Conservation (phyloP, 2,113 vertebrate species). For the Clarias batrachus region DNA sequence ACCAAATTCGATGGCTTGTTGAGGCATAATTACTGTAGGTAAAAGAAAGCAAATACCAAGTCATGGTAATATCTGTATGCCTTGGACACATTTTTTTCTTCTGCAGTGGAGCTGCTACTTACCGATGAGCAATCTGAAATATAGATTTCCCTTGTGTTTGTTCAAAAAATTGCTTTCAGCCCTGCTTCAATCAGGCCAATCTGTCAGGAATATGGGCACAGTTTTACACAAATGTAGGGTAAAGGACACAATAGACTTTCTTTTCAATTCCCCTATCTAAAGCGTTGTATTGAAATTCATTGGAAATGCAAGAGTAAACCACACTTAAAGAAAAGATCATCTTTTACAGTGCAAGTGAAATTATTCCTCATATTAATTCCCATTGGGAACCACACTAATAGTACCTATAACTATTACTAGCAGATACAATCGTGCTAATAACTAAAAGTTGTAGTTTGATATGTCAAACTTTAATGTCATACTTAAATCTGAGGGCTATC, state of each 20-base stretch:
- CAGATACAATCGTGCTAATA: background rate
- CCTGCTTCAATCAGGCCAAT: conserved; percentile 51
- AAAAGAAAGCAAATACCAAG: conserved; percentile 40
- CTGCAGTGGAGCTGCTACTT: conserved; percentile 28
- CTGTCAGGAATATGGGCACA: conserved; percentile 27
- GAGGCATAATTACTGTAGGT: conserved; percentile 37
- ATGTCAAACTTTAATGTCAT: background rate
- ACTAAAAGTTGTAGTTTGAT: background rate
- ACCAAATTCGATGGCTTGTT: conserved; percentile 9
- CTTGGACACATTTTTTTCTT: conserved; percentile 45
- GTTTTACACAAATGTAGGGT: conserved; percentile 17
- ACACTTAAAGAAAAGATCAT: background rate
- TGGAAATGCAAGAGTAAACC: conserved; percentile 30
- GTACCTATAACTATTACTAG: background rate
- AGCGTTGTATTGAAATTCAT: background rate
- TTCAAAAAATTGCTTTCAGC: conserved; percentile 40
- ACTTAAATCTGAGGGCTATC: background rate
- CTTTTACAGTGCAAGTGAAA: conserved; percentile 1
- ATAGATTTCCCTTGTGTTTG: conserved; percentile 52
- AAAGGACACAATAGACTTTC: background rate
- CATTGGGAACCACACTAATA: background rate
- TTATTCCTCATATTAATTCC: background rate
- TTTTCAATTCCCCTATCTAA: background rate
- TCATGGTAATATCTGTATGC: conserved; percentile 45
- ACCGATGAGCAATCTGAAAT: conserved; percentile 53